phyloP scores from a whole-genome alignment of 2,113 vertebrate genomes.

The Lagopus leucura region DNA sequence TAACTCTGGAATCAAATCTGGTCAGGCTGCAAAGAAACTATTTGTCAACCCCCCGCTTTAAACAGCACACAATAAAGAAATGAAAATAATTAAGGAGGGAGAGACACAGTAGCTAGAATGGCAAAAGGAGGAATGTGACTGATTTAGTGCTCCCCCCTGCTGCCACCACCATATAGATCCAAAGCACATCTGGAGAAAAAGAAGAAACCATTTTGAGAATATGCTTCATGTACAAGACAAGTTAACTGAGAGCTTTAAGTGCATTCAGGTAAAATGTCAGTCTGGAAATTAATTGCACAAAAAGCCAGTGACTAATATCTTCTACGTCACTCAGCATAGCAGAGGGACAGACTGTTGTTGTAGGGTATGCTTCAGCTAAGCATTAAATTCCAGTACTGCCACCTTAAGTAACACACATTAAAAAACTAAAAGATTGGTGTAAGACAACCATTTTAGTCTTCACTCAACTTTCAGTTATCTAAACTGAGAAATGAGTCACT shows the following conservation, averaged over 20 bases:
- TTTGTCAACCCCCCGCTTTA: neutral
- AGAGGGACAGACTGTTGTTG: neutral
- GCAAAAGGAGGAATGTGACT: neutral
- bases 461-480: neutral
- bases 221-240: neutral
- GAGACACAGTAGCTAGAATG: neutral
- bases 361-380: neutral
- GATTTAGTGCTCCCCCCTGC: neutral
- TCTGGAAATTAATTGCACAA: neutral
- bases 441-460: neutral
- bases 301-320: neutral
- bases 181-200: neutral
- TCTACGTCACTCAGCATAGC: neutral
- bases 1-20: neutral
- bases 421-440: neutral
- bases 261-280: neutral
- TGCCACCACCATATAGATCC: rapidly evolving
- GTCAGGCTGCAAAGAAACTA: neutral
- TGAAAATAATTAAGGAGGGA: neutral
- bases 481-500: neutral
- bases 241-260: neutral
- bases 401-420: neutral
- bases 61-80: neutral
- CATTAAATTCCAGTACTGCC: neutral
- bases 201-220: neutral